A percentile compares a stretch with the other conserved stretches of the same genome.
These are phyloP conservation scores for Eurytoma adleriae DNA, from an alignment of 2,888 invertebrate species.

Conservation along the genomic window DNA sequence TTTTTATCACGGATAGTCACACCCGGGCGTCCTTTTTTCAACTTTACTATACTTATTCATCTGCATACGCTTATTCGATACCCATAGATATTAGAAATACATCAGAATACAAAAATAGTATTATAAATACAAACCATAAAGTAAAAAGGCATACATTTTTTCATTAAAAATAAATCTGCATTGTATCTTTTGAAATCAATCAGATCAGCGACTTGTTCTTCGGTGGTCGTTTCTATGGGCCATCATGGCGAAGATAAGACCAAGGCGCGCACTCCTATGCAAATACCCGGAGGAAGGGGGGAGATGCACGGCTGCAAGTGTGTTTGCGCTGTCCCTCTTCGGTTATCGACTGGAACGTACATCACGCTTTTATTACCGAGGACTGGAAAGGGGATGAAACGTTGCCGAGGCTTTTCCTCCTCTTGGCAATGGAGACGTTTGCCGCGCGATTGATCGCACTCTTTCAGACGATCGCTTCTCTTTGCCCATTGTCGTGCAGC, in stretches of 20 bases:
- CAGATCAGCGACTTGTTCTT: background rate
- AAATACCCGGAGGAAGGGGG: background rate
- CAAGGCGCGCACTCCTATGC: constrained; percentile 3
- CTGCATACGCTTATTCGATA: too few species aligned
- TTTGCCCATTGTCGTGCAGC: constrained; percentile 17
- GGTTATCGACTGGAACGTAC: constrained; percentile 16
- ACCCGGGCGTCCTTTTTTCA: too few species aligned
- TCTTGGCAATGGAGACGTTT: constrained; percentile 23
- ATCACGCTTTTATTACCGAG: constrained; percentile 29
- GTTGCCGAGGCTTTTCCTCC: constrained; percentile 14
- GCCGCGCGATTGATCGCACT: constrained; percentile 41
- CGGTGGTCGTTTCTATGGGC: background rate
- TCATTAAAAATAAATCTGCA: too few species aligned
- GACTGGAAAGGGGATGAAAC: background rate
- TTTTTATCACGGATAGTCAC: too few species aligned
- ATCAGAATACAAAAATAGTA: too few species aligned
- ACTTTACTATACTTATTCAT: too few species aligned
- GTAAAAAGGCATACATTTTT: too few species aligned
- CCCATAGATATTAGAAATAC: too few species aligned
- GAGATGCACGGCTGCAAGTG: background rate
- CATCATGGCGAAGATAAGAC: background rate
- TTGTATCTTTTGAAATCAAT: background rate
- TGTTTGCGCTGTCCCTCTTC: constrained; percentile 23
- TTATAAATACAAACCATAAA: too few species aligned
- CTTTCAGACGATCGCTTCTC: constrained; percentile 33